These are phyloP conservation scores for Cecidostiba fungosa DNA, from an alignment of 2,888 invertebrate genomes.

Conservation along the genomic window DNA sequence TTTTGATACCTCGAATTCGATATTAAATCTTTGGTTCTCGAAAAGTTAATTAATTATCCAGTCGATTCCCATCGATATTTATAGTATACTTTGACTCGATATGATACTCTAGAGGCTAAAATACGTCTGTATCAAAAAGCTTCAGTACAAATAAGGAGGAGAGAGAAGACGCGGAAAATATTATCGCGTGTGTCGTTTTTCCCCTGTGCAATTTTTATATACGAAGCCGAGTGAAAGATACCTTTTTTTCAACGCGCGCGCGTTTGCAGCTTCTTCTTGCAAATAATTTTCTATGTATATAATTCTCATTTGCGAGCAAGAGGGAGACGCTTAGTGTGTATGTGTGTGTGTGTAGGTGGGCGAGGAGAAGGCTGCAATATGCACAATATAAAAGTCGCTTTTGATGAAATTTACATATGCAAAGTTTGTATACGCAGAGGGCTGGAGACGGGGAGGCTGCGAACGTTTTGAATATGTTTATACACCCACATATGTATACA, in stretches of 20 bases:
- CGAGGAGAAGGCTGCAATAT: background rate
- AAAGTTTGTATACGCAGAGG: slow-evolving; percentile 25
- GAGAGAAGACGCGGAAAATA: background rate
- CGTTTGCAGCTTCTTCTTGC: background rate
- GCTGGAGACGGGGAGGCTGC: background rate
- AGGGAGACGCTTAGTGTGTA: background rate
- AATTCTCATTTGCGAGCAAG: background rate
- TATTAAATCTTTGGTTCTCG: no score
- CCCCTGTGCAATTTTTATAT: background rate
- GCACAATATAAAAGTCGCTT: background rate
- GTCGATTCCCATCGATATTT: no score
- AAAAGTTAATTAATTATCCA: no score
- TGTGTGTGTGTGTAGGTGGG: background rate
- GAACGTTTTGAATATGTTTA: background rate
- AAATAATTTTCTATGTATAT: background rate
- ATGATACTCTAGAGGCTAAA: no score
- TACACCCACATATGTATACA: background rate
- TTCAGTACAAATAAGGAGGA: background rate
- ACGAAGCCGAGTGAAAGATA: background rate
- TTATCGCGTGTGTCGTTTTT: background rate
- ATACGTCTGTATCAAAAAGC: no score
- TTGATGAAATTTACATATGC: slow-evolving; percentile 43
- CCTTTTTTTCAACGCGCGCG: background rate
- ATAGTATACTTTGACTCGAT: no score
- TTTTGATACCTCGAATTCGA: no score